Evolutionary conservation across 2,113 vertebrate species (phyloP).

Genomic region (Cyprinodon brontotheroides): DNA sequence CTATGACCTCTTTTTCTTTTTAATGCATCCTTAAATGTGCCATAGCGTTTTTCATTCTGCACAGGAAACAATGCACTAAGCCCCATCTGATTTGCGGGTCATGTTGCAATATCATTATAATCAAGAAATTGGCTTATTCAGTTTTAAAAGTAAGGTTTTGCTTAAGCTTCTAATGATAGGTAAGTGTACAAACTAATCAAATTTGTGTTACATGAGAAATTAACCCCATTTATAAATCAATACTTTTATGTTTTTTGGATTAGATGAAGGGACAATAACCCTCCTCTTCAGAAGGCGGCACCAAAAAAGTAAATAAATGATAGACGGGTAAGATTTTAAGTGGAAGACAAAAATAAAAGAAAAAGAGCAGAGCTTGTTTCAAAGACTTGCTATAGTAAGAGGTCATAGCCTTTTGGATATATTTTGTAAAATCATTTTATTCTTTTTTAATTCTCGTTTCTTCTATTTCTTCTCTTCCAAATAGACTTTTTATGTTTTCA

Average conservation of each 20-base stretch:
- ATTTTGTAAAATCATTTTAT: too few species aligned
- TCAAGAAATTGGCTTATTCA: slow-evolving; percentile 28
- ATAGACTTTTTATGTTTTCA: too few species aligned
- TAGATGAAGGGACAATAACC: background rate
- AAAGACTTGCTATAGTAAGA: too few species aligned
- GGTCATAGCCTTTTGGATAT: too few species aligned
- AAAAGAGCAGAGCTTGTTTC: too few species aligned
- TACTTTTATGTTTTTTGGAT: background rate
- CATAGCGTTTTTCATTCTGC: background rate
- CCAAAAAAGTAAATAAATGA: too few species aligned
- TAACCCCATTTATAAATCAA: background rate
- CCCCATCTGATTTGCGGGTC: background rate
- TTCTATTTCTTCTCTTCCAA: too few species aligned
- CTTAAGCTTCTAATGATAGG: slow-evolving; percentile 21
- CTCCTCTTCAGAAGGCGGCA: too few species aligned
- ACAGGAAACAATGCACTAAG: background rate
- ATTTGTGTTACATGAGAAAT: background rate
- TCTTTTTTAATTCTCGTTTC: too few species aligned
- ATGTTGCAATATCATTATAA: background rate
- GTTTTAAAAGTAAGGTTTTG: slow-evolving; percentile 28
- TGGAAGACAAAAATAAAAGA: too few species aligned
- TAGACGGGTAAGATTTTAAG: too few species aligned
- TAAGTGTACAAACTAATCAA: background rate
- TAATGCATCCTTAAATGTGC: background rate
- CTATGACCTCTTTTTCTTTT: slow-evolving; percentile 35